phyloP scores from a whole-genome alignment of 2,888 invertebrate genomes.

The Sminthurinus aureus region DNA sequence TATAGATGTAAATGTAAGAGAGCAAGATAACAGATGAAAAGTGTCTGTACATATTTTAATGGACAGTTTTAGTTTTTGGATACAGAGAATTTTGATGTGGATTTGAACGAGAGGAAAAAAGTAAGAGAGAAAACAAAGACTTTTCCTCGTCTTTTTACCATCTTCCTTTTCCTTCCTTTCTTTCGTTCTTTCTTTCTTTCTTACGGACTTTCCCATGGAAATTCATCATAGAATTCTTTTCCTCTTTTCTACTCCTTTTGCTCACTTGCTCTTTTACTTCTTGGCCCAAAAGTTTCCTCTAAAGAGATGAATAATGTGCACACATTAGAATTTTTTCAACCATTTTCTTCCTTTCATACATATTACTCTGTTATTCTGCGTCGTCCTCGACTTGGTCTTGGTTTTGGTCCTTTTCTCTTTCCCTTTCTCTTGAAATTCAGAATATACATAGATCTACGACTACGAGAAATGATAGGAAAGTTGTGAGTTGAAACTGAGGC shows the following conservation, averaged over 20 bases:
- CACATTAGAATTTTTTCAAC: slow-evolving; percentile 51
- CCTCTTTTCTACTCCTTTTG: background rate
- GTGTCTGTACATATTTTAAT: slow-evolving; percentile 3
- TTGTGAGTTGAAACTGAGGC: background rate
- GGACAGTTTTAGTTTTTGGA: slow-evolving; percentile 17
- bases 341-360: slow-evolving; percentile 43
- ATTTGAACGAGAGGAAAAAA: background rate
- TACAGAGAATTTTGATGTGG: background rate
- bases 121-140: slow-evolving; percentile 8
- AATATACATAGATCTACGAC: background rate
- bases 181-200: background rate
- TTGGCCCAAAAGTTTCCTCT: slow-evolving; percentile 35
- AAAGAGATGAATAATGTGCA: slow-evolving; percentile 53
- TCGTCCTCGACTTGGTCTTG: background rate
- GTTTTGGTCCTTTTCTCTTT: background rate
- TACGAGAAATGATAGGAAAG: background rate
- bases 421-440: background rate
- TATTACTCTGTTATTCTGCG: slow-evolving; percentile 50
- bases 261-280: too few species aligned
- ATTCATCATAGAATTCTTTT: slow-evolving; percentile 35
- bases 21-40: too few species aligned
- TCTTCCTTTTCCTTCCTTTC: background rate
- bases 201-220: background rate
- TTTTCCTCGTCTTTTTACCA: background rate
- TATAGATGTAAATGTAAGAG: too few species aligned